Evolutionary conservation across 1,140 invertebrate genomes (phyloP), one percentile per base, ranked within the genome.

Genomic region (Atopsyche davidsoni): DNA sequence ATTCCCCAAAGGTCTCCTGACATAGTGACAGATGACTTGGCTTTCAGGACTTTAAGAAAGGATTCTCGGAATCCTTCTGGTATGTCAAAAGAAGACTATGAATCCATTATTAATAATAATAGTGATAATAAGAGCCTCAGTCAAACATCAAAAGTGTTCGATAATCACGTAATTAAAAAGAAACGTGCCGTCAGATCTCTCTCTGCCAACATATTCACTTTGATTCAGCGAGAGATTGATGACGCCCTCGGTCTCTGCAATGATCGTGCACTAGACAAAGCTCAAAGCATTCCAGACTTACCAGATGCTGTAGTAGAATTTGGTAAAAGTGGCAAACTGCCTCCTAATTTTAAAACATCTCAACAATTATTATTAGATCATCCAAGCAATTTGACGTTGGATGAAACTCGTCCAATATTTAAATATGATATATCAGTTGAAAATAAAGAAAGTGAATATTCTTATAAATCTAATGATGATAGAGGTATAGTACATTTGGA

Each of bases 11-110:
- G 77, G 57, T 80, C 81, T 24, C 91, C 90, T 0, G 88, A 94
- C 65, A 65, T 91, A 10, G 81, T 92, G 3, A 82, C 83, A 53
- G 91, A 94, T 65, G 90, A 94, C 72, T 69, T 93, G 59, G 90
- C 90, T 1, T 92, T 85, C 62, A 72, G 91, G 60, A 85, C 81
- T 59, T 68, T 93, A 3, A 76, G 91, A 16, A 92, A 92, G 70
- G 89, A 92, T 69, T 69, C 74, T 41, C 65, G 66, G 56, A 62
- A 72, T 63, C 67, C 67, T 13, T 55, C 63, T 7, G 51, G 66
- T 52, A 66, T 68, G 48, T 64, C 63, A 13, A 69, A 70, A 45
- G 67, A 67, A 39, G 65, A 62, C 35, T 64, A 55, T 55, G 63
- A 62, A 38, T 59, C 62, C 23, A 57, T 65, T 10, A 68, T 70